These are phyloP conservation scores for Pteropus rufus DNA, from an alignment of 2,797 vertebrate genomes.

Conservation along the genomic window DNA sequence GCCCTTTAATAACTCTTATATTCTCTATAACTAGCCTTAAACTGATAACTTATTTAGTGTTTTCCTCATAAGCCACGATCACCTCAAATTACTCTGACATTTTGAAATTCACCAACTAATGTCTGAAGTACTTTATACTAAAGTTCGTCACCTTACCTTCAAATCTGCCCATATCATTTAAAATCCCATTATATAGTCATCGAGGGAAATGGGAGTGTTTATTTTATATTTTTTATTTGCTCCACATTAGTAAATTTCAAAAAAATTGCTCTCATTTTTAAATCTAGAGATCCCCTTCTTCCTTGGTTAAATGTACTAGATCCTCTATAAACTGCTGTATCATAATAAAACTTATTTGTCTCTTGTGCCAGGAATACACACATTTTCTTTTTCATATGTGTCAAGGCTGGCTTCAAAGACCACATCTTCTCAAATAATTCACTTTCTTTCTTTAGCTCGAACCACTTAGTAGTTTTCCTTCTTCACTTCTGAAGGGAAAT, in stretches of 20 bases:
- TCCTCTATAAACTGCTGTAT: background rate
- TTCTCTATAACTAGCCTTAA: background rate
- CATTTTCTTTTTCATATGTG: background rate
- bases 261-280: background rate
- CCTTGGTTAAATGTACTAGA: background rate
- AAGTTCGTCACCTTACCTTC: background rate
- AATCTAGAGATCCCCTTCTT: background rate
- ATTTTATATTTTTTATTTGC: background rate
- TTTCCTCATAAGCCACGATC: background rate
- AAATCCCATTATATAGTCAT: background rate
- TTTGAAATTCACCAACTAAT: background rate
- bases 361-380: background rate
- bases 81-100: background rate
- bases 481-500: background rate
- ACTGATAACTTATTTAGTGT: background rate
- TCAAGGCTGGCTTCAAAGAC: background rate
- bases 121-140: background rate
- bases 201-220: background rate
- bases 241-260: background rate
- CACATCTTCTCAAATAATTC: background rate
- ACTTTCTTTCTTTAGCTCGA: background rate
- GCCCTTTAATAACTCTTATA: background rate
- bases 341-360: background rate
- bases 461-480: background rate
- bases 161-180: background rate